These are phyloP conservation scores for Acanthornis magna DNA, from an alignment of 2,797 vertebrate genomes.

Conservation along the genomic window DNA sequence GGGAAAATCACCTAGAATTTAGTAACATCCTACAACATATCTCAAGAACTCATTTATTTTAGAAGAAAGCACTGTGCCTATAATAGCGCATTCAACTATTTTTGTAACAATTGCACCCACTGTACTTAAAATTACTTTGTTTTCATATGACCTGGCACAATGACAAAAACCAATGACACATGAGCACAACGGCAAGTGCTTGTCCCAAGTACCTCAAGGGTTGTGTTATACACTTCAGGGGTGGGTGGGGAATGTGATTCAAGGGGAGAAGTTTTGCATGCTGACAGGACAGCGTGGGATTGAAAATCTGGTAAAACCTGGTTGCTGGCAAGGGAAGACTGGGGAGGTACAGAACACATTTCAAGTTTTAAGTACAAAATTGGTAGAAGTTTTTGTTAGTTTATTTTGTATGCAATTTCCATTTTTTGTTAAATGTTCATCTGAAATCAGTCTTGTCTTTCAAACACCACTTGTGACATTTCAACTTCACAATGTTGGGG, in stretches of 20 bases:
- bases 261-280: neutral
- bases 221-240: neutral
- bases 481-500: neutral
- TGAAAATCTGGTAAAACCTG: neutral
- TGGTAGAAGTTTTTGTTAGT: neutral
- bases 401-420: neutral
- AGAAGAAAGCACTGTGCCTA: neutral
- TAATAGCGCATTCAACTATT: conserved; percentile 17
- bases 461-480: neutral
- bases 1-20: neutral
- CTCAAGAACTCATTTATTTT: neutral
- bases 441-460: neutral
- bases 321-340: neutral
- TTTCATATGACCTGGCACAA: neutral
- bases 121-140: conserved; percentile 16
- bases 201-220: neutral
- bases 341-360: neutral
- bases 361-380: neutral
- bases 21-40: neutral
- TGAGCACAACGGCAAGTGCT: neutral
- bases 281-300: neutral
- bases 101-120: neutral
- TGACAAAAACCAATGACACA: neutral
- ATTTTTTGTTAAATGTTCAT: neutral
- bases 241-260: neutral